A percentile compares a stretch with the other conserved stretches of the same genome.
Conservation (phyloP, 2,888 invertebrate species). For the Drosophila trichaetosa region DNA sequence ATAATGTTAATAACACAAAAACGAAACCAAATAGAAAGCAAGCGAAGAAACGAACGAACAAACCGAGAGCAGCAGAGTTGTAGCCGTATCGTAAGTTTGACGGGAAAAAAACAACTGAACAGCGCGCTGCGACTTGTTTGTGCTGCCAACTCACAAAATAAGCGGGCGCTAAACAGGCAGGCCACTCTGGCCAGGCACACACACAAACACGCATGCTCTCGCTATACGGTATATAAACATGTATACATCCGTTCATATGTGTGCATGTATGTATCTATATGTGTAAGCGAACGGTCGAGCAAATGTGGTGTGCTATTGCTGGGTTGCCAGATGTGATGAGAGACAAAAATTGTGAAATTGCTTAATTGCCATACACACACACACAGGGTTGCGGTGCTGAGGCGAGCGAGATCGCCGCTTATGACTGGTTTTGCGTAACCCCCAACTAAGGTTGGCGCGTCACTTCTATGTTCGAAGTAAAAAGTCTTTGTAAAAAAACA, state of each 20-base stretch:
- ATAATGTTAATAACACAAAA: conserved; percentile 78
- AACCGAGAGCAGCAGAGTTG: conserved; percentile 62
- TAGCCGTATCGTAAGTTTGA: conserved; percentile 66
- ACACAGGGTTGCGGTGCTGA: conserved; percentile 52
- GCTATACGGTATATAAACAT: conserved; percentile 34
- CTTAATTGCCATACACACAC: conserved; percentile 9
- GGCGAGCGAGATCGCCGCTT: conserved; percentile 39
- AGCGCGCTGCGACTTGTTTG: conserved; percentile 63
- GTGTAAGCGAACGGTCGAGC: conserved; percentile 16
- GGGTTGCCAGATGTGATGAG: conserved; percentile 54
- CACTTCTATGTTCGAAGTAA: conserved; percentile 42
- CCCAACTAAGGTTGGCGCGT: conserved; percentile 52
- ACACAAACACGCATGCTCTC: conserved; percentile 29
- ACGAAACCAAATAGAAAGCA: conserved; percentile 79
- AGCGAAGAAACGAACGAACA: conserved; percentile 68
- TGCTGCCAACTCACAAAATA: conserved; percentile 68
- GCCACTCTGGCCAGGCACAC: conserved; percentile 57
- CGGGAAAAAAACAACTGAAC: conserved; percentile 66
- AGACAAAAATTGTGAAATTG: conserved; percentile 51
- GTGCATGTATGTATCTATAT: conserved; percentile 17
- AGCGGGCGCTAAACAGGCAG: conserved; percentile 61
- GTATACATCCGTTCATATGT: conserved; percentile 49
- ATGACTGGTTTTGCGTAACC: conserved; percentile 56
- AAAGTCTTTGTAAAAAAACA: not conserved
- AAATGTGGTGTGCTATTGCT: conserved; percentile 32